Evolutionary conservation across 2,888 invertebrate species (phyloP).

Genomic region (Plagodis dolabraria): DNA sequence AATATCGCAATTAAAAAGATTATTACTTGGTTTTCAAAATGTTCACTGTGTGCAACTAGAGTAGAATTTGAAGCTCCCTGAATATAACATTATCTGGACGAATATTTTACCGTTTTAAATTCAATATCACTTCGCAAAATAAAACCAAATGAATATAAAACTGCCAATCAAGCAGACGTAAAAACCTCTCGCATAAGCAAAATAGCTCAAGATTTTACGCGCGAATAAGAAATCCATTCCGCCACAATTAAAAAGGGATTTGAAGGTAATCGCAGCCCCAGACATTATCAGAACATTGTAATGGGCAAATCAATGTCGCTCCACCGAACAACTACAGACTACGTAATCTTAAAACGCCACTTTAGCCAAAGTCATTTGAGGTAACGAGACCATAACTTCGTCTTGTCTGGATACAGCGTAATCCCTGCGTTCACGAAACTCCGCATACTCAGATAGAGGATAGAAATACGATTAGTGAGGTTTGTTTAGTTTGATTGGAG

Average conservation of each 20-base stretch:
- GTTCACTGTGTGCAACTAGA: no score
- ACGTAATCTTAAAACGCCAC: slow-evolving; percentile 57
- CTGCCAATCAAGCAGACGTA: slow-evolving; percentile 14
- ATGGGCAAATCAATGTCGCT: slow-evolving; percentile 51
- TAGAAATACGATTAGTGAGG: slow-evolving; percentile 79
- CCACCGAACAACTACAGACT: slow-evolving; percentile 46
- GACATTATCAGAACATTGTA: slow-evolving; percentile 53
- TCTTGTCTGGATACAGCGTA: slow-evolving; percentile 71
- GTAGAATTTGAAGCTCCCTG: no score
- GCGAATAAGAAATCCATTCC: slow-evolving; percentile 31
- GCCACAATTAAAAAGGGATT: slow-evolving; percentile 42
- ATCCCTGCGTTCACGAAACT: slow-evolving; percentile 74
- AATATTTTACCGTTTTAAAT: no score
- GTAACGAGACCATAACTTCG: slow-evolving; percentile 78
- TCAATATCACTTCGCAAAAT: no score
- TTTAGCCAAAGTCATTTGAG: slow-evolving; percentile 67
- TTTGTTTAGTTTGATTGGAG: slow-evolving; percentile 84
- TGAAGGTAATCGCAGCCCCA: slow-evolving; percentile 40
- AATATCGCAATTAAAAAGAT: no score
- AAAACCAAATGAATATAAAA: background rate
- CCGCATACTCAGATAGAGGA: slow-evolving; percentile 64
- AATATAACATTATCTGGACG: no score
- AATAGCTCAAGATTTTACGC: slow-evolving; percentile 12
- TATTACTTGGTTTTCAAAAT: no score
- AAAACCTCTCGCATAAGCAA: slow-evolving; percentile 14